phyloP scores from a whole-genome alignment of 2,113 vertebrate species.

The Poeciliopsis retropinna region DNA sequence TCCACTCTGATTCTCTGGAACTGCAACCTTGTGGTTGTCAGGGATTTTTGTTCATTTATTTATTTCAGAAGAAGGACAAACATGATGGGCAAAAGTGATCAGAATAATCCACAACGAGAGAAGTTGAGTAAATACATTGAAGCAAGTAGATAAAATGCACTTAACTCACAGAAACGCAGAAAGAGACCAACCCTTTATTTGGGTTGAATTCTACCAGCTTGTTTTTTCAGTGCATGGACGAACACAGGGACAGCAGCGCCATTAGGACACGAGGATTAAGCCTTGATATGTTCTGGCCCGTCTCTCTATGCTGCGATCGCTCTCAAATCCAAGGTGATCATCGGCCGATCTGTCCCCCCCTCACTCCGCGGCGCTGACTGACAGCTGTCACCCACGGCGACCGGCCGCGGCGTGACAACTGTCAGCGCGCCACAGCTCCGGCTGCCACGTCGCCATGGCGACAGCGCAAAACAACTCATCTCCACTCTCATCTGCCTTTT shows the following conservation, averaged over 20 bases:
- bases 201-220: neutral
- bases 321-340: conserved; percentile 75
- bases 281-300: conserved; percentile 50
- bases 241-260: conserved; percentile 28
- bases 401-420: conserved; percentile 60
- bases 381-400: conserved; percentile 76
- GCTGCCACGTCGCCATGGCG: conserved; percentile 64
- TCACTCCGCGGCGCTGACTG: conserved; percentile 72
- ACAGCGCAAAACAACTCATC: conserved; percentile 66
- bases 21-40: too few species aligned
- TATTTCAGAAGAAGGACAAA: too few species aligned
- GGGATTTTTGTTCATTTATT: too few species aligned
- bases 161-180: neutral
- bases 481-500: conserved; percentile 13
- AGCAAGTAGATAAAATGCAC: too few species aligned
- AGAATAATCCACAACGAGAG: too few species aligned
- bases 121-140: too few species aligned
- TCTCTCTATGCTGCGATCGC: conserved; percentile 41
- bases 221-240: neutral
- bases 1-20: too few species aligned
- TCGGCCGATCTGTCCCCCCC: conserved; percentile 64
- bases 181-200: too few species aligned
- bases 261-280: conserved; percentile 59
- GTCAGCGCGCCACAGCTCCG: conserved; percentile 55
- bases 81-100: too few species aligned